A percentile compares a stretch with the other conserved stretches of the same genome.
Conservation (phyloP, 1,140 invertebrate species). For the Yoshiicerus persimilis region DNA sequence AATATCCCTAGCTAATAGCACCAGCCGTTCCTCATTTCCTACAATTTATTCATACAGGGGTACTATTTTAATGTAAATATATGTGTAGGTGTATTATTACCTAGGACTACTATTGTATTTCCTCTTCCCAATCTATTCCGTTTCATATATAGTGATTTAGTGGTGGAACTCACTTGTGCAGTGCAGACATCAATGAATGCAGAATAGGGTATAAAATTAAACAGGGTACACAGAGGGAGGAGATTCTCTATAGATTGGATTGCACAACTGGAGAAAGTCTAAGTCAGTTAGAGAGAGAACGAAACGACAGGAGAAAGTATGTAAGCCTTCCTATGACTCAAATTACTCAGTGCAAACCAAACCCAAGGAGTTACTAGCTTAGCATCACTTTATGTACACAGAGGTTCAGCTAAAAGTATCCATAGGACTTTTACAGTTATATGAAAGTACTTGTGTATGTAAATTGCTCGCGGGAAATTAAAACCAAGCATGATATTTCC, state of each 20-base stretch:
- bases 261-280: background rate
- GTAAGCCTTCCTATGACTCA: background rate
- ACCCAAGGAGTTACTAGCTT: background rate
- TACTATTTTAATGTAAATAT: background rate
- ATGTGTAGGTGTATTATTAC: too few species aligned
- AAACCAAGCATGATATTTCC: too few species aligned
- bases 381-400: background rate
- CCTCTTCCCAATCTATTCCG: background rate
- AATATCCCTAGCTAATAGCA: background rate
- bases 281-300: background rate
- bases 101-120: background rate
- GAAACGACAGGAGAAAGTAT: background rate
- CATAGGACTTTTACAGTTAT: too few species aligned
- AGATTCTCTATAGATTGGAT: background rate
- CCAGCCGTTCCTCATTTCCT: background rate
- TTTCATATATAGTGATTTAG: background rate
- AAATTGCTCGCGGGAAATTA: too few species aligned
- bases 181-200: constrained; percentile 26
- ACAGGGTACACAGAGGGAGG: background rate
- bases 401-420: too few species aligned
- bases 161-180: background rate
- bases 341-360: background rate
- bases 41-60: background rate
- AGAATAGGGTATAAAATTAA: constrained; percentile 26
- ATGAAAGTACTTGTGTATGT: too few species aligned